Percentiles rank a stretch among this genome's conserved stretches.
Evolutionary conservation across 1,140 invertebrate species (phyloP).

Genomic region (Coboldia fuscipes): DNA sequence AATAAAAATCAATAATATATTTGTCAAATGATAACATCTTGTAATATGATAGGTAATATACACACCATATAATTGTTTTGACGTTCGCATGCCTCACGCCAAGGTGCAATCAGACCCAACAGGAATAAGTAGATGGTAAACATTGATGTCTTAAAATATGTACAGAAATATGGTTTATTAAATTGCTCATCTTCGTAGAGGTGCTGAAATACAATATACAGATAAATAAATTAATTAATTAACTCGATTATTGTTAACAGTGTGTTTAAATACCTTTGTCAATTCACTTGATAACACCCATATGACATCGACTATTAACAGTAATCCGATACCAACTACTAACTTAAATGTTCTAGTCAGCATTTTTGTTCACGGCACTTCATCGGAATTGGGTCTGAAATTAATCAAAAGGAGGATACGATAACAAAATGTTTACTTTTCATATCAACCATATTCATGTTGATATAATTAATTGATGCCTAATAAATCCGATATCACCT

Average conservation of each 20-base stretch:
- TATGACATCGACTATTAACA: conserved; percentile 65
- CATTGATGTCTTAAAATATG: conserved; percentile 74
- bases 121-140: conserved; percentile 66
- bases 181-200: conserved; percentile 58
- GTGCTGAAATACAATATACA: conserved; percentile 36
- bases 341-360: conserved; percentile 51
- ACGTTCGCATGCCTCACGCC: conserved; percentile 52
- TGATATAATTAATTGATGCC: no score
- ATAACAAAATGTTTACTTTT: no score
- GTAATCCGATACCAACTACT: conserved; percentile 48
- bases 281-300: conserved; percentile 74
- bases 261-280: conserved; percentile 38
- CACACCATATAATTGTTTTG: conserved; percentile 35
- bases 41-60: conserved; percentile 1
- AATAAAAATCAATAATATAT: conserved; percentile 9
- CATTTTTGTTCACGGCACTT: conserved; percentile 12
- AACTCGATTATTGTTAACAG: conserved; percentile 1
- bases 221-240: conserved; percentile 3
- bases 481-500: no score
- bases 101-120: conserved; percentile 60
- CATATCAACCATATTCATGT: no score
- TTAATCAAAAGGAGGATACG: no score
- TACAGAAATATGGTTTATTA: conserved; percentile 75
- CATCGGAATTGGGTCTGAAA: no score
- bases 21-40: neutral